A percentile compares a stretch with the other conserved stretches of the same genome.
Conservation (phyloP, 2,113 vertebrate genomes). For the Nyctereutes procyonoides region DNA sequence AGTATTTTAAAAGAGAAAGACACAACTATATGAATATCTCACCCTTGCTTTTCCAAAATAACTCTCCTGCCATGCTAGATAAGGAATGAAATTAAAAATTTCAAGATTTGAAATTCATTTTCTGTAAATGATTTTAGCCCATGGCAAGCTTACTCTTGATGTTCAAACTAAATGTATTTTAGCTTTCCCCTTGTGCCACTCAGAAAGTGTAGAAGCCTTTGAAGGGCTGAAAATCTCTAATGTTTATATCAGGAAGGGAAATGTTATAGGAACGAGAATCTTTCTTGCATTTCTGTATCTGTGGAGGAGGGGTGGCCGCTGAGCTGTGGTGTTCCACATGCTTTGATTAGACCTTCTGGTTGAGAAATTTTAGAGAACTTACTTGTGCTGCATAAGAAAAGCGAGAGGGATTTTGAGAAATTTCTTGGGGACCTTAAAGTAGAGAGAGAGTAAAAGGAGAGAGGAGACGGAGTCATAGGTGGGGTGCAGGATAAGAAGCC, state of each 20-base stretch:
- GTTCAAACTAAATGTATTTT: background rate
- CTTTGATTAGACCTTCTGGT: background rate
- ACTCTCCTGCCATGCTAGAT: background rate
- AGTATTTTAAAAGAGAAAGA: background rate
- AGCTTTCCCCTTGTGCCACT: background rate
- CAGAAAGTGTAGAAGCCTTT: background rate
- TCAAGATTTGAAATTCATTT: background rate
- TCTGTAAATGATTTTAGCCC: background rate
- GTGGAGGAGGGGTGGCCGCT: fast-evolving
- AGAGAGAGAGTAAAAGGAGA: no score
- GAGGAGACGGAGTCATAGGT: background rate
- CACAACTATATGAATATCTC: background rate
- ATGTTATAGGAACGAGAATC: background rate
- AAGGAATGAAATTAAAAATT: background rate
- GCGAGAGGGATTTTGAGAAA: background rate
- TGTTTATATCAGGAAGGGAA: background rate
- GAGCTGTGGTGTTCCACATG: background rate
- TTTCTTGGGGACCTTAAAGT: background rate
- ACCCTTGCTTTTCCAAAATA: background rate
- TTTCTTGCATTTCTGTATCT: background rate
- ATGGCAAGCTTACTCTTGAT: background rate
- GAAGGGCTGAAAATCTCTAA: background rate
- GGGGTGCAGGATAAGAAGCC: background rate
- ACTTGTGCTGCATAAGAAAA: background rate
- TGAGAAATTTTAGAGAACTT: background rate